Evolutionary conservation across 2,797 vertebrate genomes (phyloP).

Genomic region (Hephaestus fuliginosus): DNA sequence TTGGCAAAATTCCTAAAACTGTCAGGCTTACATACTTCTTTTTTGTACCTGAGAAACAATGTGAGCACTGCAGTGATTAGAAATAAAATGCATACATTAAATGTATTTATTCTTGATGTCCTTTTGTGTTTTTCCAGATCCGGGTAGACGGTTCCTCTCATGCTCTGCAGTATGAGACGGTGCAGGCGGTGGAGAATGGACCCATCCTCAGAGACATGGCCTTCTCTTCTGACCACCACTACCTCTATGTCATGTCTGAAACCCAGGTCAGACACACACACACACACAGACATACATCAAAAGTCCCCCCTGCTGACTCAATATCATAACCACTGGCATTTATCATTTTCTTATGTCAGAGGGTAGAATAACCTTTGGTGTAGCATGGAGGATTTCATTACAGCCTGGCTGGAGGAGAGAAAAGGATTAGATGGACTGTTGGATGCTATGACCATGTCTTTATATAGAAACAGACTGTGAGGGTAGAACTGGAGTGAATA

Average conservation of each 20-base stretch:
- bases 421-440: constrained; percentile 51
- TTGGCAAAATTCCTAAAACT: too few relatives aligned
- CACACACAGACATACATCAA: constrained; percentile 19
- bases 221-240: constrained; percentile 93
- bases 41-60: too few relatives aligned
- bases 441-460: constrained; percentile 47
- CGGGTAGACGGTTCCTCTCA: constrained; percentile 92
- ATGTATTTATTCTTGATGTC: neutral
- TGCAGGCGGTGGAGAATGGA: constrained; percentile 93
- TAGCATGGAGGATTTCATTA: constrained; percentile 54
- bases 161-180: constrained; percentile 93
- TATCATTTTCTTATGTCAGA: constrained; percentile 60
- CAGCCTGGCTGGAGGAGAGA: constrained; percentile 43
- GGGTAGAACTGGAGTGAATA: constrained; percentile 62
- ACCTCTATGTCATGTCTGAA: constrained; percentile 97
- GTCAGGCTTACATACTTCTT: too few relatives aligned
- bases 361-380: constrained; percentile 54
- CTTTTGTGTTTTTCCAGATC: constrained; percentile 85
- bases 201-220: constrained; percentile 96
- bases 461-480: constrained; percentile 57
- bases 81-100: neutral
- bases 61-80: neutral
- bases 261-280: constrained; percentile 89
- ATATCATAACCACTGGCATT: constrained; percentile 53
- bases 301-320: constrained; percentile 27